These are phyloP conservation scores for Reticulitermes speratus DNA, from an alignment of 1,140 invertebrate genomes.

Conservation along the genomic window DNA sequence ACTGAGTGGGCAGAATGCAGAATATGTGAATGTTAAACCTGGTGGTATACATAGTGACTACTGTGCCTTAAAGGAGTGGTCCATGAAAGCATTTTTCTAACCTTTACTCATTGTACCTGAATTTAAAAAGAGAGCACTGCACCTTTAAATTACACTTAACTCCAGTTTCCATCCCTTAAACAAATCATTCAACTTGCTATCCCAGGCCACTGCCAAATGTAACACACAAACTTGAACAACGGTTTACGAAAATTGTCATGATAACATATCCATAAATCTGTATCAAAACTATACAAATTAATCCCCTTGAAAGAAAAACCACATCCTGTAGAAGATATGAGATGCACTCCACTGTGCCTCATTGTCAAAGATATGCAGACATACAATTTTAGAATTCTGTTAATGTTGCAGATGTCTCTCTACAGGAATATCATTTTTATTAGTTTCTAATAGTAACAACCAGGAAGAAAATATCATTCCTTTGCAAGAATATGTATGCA, in stretches of 20 bases:
- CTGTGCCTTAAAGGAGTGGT: no score
- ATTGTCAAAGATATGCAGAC: not conserved
- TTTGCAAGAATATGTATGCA: not conserved
- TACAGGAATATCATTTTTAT: not conserved
- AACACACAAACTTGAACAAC: not conserved
- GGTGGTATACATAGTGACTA: no score
- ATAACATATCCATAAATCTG: no score
- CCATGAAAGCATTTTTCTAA: no score
- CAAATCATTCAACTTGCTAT: not conserved
- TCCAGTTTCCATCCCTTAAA: not conserved
- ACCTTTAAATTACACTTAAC: not conserved
- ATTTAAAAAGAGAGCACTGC: not conserved
- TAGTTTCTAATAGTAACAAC: not conserved
- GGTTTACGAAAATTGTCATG: no score
- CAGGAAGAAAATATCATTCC: not conserved
- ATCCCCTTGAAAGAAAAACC: not conserved
- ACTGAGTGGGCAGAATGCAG: no score
- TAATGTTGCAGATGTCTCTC: not conserved
- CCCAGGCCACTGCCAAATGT: not conserved
- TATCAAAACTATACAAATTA: no score
- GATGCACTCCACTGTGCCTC: not conserved
- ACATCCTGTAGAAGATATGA: not conserved
- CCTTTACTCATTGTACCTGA: not conserved
- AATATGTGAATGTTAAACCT: no score
- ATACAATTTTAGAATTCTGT: not conserved